Evolutionary conservation across 2,113 vertebrate genomes (phyloP), one percentile per base, ranked within the genome.

Genomic region (Hippopotamus amphibius): DNA sequence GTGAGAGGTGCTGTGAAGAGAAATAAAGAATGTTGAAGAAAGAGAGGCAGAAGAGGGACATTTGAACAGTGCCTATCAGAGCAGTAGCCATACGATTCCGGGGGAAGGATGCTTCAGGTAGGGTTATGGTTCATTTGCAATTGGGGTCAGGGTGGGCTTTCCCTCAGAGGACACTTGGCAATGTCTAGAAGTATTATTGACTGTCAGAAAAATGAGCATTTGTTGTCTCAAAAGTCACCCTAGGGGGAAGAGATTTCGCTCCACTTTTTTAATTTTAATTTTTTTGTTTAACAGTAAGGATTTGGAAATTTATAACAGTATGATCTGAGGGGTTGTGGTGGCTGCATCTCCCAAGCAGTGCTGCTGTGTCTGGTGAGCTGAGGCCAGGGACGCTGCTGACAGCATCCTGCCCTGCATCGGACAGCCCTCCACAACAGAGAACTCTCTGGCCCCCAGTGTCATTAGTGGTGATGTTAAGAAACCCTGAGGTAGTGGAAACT

Each of bases 301-400:
- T 61, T 93, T 95, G 55, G 91, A 85, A 83, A 88, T 97, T 90
- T 95, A 92, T 72, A 94, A 95, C 5, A 59, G n/a, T 53, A 6
- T 90, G 16, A 84, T 88, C 88, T 21, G 30, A 87, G 28, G 57
- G 61, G 46, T 41, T 88, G 71, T 71, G 30, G 28, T 79, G 15
- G 55, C 43, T 53, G 14, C 41, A 37, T 90, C 37, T 80, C 53
- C 61, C 77, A 92, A 84, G 9, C 61, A 89, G 6, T 28, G 13
- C 53, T 59, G 65, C 91, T 77, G 46, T 17, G 43, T 76, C 69
- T 22, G 21, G 30, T n/a, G 57, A n/a, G 41, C 43, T 15, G 46
- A 43, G n/a, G 37, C 57, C 17, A 33, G 69, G n/a, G 46, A 24
- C n/a, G n/a, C 59, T 55, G 33, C 46, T 65, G 14, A 41, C n/a